These are phyloP conservation scores for Tetraneura akinire DNA, from an alignment of 1,140 invertebrate genomes.

Conservation along the genomic window DNA sequence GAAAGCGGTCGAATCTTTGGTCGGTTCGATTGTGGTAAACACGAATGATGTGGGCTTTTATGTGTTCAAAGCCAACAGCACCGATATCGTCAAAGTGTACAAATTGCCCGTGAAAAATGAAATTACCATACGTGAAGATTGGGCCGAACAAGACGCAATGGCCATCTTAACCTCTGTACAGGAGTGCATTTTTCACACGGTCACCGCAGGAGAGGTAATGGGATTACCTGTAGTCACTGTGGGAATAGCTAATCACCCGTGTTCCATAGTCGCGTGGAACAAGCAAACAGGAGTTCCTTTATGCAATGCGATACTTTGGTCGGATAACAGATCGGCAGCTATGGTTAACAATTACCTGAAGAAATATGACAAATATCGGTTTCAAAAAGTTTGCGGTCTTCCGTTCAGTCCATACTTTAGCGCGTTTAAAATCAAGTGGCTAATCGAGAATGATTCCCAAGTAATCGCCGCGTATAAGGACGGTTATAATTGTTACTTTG, in stretches of 20 bases:
- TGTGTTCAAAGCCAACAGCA: neutral
- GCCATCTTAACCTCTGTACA: conserved; percentile 76
- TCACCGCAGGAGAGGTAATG: conserved; percentile 66
- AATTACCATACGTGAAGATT: conserved; percentile 75
- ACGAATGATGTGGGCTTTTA: neutral
- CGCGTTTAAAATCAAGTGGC: conserved; percentile 88
- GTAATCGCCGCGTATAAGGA: conserved; percentile 78
- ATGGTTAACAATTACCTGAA: conserved; percentile 55
- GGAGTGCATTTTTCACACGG: conserved; percentile 73
- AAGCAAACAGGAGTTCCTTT: conserved; percentile 80
- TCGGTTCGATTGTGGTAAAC: neutral
- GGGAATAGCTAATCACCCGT: conserved; percentile 92
- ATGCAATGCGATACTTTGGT: conserved; percentile 69
- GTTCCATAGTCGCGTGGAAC: conserved; percentile 93
- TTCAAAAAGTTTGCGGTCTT: conserved; percentile 82
- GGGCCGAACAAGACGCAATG: conserved; percentile 91
- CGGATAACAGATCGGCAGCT: conserved; percentile 25
- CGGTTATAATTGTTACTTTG: conserved; percentile 81
- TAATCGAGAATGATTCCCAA: conserved; percentile 82
- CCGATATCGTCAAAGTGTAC: neutral
- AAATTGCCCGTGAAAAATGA: neutral
- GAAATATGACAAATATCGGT: conserved; percentile 64
- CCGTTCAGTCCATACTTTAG: conserved; percentile 96
- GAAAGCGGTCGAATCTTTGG: neutral
- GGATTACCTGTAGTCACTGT: conserved; percentile 66